Base-by-base conservation (phyloP, 2,113 vertebrate genomes). In the Micronycteris hirsuta region DNA sequence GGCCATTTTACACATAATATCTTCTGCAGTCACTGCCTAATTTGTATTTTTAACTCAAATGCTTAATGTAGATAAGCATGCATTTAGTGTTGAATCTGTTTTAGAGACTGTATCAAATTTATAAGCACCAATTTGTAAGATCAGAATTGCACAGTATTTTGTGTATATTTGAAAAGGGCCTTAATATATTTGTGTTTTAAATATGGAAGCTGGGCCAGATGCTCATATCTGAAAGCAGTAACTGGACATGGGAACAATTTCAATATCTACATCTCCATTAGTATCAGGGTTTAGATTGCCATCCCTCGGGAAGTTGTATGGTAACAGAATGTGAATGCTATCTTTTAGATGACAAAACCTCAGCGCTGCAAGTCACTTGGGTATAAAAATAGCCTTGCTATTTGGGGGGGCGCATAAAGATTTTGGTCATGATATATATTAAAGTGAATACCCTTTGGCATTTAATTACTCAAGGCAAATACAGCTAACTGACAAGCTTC, bases 41-140 rank as follows among this genome's bases (percentile, higher is more conserved):
- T 97, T 97, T 97, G 96, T 97, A 97, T 96, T 97, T 97, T 96
- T 96, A 97, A 97, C 93, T 97, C 89, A 89, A 96, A 92, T 71
- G 94, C 93, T 94, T 97, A 82, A 95, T 94, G 96, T 93, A 97
- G 96, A 97, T 97, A 97, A 97, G 93, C 94, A 87, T 70, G 94
- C 95, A 93, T 94, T 97, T 96, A 97, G 93, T 58, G 77, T 70
- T 2, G 36, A 95, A 91, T 96, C 96, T 96, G 95, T 96, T 96
- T 93, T 80, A 91, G 95, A 96, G 83, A 94, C 93, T 89, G 47
- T 87, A 97, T 97, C 93, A 96, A 95, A 97, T 97, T 96, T 96
- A 96, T 89, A 87, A 94, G 96, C 97, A 78, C 93, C 49, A 49
- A 84, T 96, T 96, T 97, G 91, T 93, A 94, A 89, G 94, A 97